phyloP scores from a whole-genome alignment of 2,113 vertebrate species.

The Silurus asotus region DNA sequence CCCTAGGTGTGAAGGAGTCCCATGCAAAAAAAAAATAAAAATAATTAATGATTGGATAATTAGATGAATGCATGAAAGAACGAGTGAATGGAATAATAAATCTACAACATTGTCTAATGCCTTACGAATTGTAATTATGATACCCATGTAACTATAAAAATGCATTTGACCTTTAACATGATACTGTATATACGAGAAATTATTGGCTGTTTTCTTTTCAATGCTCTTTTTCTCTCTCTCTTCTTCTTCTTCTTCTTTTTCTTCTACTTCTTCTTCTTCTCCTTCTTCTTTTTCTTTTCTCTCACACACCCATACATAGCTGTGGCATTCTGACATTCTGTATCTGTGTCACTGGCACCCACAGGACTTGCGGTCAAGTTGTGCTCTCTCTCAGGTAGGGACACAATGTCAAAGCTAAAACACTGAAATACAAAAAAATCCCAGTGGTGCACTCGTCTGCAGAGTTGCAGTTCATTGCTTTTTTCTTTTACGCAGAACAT shows the following conservation, averaged over 20 bases:
- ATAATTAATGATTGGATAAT: background rate
- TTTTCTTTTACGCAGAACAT: background rate
- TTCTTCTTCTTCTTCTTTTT: too few species aligned
- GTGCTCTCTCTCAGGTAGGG: slow-evolving; percentile 36
- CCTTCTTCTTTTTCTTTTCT: slow-evolving; percentile 16
- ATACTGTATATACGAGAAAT: too few species aligned
- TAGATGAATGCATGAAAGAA: background rate
- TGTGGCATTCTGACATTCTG: slow-evolving; percentile 29
- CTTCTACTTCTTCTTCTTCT: background rate
- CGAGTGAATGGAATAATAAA: background rate
- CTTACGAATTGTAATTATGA: background rate
- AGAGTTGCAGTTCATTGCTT: background rate
- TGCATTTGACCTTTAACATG: background rate
- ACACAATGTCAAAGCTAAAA: slow-evolving; percentile 28
- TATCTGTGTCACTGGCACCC: slow-evolving; percentile 46
- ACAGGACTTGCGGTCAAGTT: slow-evolving; percentile 42
- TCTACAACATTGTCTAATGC: background rate
- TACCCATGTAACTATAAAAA: background rate
- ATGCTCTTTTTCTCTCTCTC: background rate
- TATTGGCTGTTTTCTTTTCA: background rate
- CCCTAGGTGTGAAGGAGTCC: background rate
- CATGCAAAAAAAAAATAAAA: too few species aligned
- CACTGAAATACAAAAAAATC: slow-evolving; percentile 7
- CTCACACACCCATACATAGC: slow-evolving; percentile 17
- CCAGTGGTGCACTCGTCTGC: background rate